Evolutionary conservation across 2,113 vertebrate genomes (phyloP), one percentile per base, ranked within the genome.

Genomic region (Setophaga petechia): DNA sequence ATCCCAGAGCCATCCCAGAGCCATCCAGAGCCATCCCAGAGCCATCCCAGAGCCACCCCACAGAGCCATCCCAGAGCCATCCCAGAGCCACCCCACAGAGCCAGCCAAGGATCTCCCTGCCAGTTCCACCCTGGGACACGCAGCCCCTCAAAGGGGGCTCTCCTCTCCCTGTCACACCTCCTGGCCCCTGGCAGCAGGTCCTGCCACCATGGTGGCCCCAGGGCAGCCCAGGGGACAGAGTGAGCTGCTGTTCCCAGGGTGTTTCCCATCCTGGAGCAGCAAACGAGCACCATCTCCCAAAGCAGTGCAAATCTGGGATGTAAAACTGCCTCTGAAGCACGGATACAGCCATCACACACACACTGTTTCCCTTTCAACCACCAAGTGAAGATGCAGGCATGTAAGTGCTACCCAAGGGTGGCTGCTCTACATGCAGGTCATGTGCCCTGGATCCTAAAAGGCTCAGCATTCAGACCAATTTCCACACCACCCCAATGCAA

Each of bases 391-490:
- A 88, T 33, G 47, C 73, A 85, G 88, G 79, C 83, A 21, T 52
- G 85, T 20, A 51, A 91, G 81, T 68, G 82, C 41, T 88, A 86
- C 92, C 79, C 92, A 93, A 76, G 59, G 92, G 92, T 80, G 94
- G 75, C 79, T 85, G 31, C 49, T 96, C 95, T 37, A 49, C 58
- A 88, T 80, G 62, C 94, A n/a, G 73, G 76, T 33, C 28, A 15
- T 15, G 67, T 93, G 37, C 62, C 17, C 0, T 25, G 79, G n/a
- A 95, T 92, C 84, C 82, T 27, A 76, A 91, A 90, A 73, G 49
- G n/a, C 79, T 80, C 6, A 0, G 82, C 68, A 83, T 69, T 83
- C 79, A 92, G 43, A 31, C 78, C 21, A 1, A 16, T 63, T 85
- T 71, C 90, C 93, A 85, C 78, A 43, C 37, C 78, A 62, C 21